Base-by-base conservation (phyloP, 2,113 vertebrate species). In the Gila orcuttii region DNA sequence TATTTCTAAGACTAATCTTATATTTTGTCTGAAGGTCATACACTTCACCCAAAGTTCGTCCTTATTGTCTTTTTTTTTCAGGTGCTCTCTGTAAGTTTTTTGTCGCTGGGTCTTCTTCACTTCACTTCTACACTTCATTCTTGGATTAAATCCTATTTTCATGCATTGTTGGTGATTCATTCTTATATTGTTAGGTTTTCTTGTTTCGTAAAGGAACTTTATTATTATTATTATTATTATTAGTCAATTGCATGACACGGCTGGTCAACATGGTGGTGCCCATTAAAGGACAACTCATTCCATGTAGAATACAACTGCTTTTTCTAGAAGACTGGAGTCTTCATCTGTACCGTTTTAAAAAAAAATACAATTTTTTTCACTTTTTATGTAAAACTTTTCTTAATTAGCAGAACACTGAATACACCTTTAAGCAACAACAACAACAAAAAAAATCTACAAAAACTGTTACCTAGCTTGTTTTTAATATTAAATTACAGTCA, bases 401-500 rank as follows among this genome's bases (percentile, higher is more conserved):
- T 52, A 50, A 52, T 77, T 33, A 21, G 25, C 75, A 57, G 25
- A 33, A 23, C 75, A 52, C 10, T 55, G 45, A 77, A 77, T 10
- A 33, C 15, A 55, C 19, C 17, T 78, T 78, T 11, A 55, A 52
- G 50, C 45, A 21, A 11, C n/a, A 77, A 36, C 33, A 42, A 42
- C 6, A 15, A 45, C 31, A 6, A n/a, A 55, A 17, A 50, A 15
- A 19, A 52, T 28, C 6, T 10, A 28, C 21, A 57, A 57, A 47
- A 79, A 39, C 8, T 2, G 5, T 64, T 64, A 39, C 57, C 36
- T 80, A 31, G 60, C 36, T 66, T 64, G 59, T 66, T 52, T 82
- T 66, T 82, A 36, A 36, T 52, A 52, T 69, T 69, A 36, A 82
- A 52, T 68, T 52, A 33, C 25, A 52, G 23, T 52, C 42, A 69